Conservation (phyloP, 2,113 vertebrate genomes). For the Brienomyrus brachyistius region DNA sequence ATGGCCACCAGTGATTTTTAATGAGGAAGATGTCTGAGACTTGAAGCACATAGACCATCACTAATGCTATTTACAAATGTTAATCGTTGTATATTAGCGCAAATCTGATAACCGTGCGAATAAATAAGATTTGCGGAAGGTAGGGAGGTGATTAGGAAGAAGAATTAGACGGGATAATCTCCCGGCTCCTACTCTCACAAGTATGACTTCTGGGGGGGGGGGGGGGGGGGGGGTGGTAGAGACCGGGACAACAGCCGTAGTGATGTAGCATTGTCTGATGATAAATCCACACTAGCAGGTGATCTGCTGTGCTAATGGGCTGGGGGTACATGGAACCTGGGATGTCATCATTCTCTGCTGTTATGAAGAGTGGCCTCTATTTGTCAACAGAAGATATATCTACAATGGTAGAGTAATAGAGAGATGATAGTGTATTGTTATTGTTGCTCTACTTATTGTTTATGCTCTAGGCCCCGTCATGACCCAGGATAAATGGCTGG, state of each 20-base stretch:
- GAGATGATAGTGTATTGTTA: background rate
- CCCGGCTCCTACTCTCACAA: background rate
- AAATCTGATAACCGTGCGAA: background rate
- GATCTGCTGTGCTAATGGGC: background rate
- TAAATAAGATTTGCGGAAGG: background rate
- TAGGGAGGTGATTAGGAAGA: background rate
- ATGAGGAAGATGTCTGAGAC: background rate
- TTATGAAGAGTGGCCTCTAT: background rate
- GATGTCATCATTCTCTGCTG: background rate
- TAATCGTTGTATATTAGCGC: background rate
- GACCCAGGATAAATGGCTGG: background rate
- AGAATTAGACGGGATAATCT: background rate
- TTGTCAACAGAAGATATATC: background rate
- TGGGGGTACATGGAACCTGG: background rate
- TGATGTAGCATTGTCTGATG: background rate
- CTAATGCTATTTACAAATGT: background rate
- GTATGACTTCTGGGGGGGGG: background rate
- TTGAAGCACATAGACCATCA: background rate
- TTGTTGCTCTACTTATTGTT: background rate
- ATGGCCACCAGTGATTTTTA: background rate
- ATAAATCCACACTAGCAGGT: background rate
- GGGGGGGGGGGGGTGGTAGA: background rate
- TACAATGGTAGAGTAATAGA: background rate
- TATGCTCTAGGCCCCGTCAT: background rate
- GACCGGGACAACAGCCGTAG: background rate